phyloP scores from a whole-genome alignment of 2,888 invertebrate genomes.

The Drosophila birchii region DNA sequence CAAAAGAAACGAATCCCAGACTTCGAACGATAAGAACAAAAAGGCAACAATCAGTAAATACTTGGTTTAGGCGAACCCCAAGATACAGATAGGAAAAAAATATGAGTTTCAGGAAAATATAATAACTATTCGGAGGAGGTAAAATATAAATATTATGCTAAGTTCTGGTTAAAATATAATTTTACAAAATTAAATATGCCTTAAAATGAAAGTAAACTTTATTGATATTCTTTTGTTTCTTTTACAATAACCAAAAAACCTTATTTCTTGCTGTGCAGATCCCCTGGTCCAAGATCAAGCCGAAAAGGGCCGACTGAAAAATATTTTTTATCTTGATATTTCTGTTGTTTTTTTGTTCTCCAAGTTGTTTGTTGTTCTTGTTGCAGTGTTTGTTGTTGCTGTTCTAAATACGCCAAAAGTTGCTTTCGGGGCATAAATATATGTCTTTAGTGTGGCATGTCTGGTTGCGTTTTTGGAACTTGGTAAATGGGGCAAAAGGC shows the following conservation, averaged over 20 bases:
- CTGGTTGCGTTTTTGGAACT: constrained; percentile 75
- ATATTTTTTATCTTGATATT: constrained; percentile 79
- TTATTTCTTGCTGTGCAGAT: constrained; percentile 16
- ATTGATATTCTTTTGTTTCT: not conserved
- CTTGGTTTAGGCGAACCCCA: constrained; percentile 54
- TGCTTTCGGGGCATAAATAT: constrained; percentile 71
- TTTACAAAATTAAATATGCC: no score
- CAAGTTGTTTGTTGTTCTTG: constrained; percentile 43
- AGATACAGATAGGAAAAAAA: constrained; percentile 42
- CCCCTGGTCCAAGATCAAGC: constrained; percentile 42
- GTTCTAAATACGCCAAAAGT: constrained; percentile 75
- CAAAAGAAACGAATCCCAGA: constrained; percentile 48
- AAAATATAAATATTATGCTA: not conserved
- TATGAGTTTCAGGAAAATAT: no score
- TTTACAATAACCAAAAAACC: no score
- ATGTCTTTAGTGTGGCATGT: constrained; percentile 77
- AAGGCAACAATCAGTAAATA: constrained; percentile 55
- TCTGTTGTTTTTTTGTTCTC: constrained; percentile 40
- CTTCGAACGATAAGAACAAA: constrained; percentile 52
- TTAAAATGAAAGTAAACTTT: no score
- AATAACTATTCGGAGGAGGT: no score
- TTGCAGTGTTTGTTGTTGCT: constrained; percentile 59
- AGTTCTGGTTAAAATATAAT: not conserved
- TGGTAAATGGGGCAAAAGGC: constrained; percentile 66
- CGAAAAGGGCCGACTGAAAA: constrained; percentile 72